phyloP scores from a whole-genome alignment of 2,113 vertebrate genomes.

The Ptychochromis oligacanthus region DNA sequence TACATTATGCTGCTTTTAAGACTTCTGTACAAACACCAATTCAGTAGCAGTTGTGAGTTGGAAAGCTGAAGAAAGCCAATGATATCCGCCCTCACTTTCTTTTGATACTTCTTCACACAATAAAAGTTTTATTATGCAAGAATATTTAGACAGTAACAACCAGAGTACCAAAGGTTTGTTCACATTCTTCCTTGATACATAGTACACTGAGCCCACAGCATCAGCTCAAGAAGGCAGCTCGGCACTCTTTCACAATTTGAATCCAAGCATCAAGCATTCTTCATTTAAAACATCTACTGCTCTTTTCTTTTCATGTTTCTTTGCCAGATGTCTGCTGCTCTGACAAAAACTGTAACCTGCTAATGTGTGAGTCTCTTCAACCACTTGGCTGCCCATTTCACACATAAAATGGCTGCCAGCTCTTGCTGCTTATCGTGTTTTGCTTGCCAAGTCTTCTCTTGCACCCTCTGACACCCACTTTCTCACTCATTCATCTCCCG shows the following conservation, averaged over 20 bases:
- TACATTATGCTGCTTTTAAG: background rate
- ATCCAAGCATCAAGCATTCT: background rate
- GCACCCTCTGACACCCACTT: constrained; percentile 20
- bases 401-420: constrained; percentile 62
- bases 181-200: background rate
- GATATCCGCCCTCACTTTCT: too few relatives aligned
- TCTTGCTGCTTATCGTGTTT: constrained; percentile 26
- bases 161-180: background rate
- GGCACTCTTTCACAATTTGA: background rate
- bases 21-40: background rate
- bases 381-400: background rate
- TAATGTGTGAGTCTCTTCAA: background rate
- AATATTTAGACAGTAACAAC: background rate
- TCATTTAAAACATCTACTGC: background rate
- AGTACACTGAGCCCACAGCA: background rate
- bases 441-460: constrained; percentile 56
- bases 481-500: constrained; percentile 7
- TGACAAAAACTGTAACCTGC: background rate
- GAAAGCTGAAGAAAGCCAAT: background rate
- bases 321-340: background rate
- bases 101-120: too few relatives aligned
- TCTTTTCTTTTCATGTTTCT: background rate
- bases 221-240: background rate
- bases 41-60: background rate
- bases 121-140: too few relatives aligned